phyloP scores from a whole-genome alignment of 1,140 invertebrate species.

The Caenorhabditis tropicalis region DNA sequence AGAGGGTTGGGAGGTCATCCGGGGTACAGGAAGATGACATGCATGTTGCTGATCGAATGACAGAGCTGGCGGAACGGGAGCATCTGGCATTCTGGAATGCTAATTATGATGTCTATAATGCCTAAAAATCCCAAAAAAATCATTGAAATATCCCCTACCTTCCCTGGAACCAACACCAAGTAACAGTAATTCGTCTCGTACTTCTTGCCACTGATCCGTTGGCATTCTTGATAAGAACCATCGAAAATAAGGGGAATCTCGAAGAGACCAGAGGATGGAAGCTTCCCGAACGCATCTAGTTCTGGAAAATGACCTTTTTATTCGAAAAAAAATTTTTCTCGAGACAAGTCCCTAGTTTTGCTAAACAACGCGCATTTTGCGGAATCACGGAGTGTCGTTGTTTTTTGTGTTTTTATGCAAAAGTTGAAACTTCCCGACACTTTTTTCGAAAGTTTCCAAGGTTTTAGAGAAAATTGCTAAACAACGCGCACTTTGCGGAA shows the following conservation, averaged over 20 bases:
- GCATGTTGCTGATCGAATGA: background rate
- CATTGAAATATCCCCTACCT: background rate
- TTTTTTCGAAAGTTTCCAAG: no score
- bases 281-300: background rate
- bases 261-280: background rate
- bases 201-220: background rate
- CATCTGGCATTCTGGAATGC: background rate
- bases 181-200: conserved; percentile 27
- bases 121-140: background rate
- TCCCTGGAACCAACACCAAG: background rate
- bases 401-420: no score
- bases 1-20: background rate
- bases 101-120: no score
- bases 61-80: background rate
- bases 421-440: no score
- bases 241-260: background rate
- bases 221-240: conserved; percentile 1
- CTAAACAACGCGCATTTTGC: no score
- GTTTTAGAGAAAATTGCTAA: no score
- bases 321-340: no score
- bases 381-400: no score
- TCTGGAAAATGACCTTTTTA: background rate
- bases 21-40: background rate
- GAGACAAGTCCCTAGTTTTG: no score
- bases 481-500: no score